Evolutionary conservation across 53 echinoderm and acorn worm species (phyloP), one percentile per base, ranked within the genome.

Genomic region (Glandiceps talaboti): DNA sequence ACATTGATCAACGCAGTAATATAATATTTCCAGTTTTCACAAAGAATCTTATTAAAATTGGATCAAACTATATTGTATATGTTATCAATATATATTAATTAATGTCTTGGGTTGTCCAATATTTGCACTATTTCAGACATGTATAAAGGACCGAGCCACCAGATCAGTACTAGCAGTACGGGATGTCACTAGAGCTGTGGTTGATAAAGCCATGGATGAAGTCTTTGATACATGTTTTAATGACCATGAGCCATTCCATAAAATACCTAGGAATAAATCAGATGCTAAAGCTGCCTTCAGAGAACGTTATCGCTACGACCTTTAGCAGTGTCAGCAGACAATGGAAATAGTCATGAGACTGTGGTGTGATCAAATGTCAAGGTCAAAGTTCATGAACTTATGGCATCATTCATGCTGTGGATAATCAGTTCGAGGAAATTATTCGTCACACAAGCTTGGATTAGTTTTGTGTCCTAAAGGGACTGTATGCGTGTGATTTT

Each of bases 161-260:
- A 80, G 85, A 32, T 97, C 97, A 30, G 93, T 97, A 33, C 76
- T 91, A 32, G 88, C 87, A 29, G 83, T 89, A 1, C 75, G 96
- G 73, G 86, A 93, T 29, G 25, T 89, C 32, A 73, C 91, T 20
- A 77, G 81, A 28, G 84, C 92, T 29, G 89, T 84, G 1, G 83
- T 86, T 0, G 87, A 87, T 31, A 89, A 86, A 73, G 80, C 87
- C 1, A 83, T 91, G 1, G 91, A 97, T 33, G 77, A 80, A 33
- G 93, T 93, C 74, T 97, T 92, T 92, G 88, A 85, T 20, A 80
- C 79, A 33, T 97, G 97, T 83, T 97, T 91, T 79, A 85, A 80
- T 78, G 97, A 97, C 85, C 86, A 86, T 81, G 87, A 91, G 25
- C 97, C 97, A 0, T 97, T 97, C 79, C 29, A 81, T 28, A 84